Evolutionary conservation across 2,797 vertebrate species (phyloP).

Genomic region (Myioborus miniatus): DNA sequence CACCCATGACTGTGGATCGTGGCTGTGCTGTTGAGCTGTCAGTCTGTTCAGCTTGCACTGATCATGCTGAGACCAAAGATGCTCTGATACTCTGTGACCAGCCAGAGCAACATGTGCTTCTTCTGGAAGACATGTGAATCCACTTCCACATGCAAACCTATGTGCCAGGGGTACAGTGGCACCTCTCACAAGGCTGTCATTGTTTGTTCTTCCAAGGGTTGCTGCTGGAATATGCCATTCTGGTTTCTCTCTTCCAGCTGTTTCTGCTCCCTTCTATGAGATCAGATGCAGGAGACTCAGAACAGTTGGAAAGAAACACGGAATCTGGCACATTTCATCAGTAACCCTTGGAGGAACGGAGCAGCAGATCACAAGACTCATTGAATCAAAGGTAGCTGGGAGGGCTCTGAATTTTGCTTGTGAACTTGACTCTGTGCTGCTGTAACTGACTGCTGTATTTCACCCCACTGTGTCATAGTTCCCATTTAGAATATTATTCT

Average conservation of each 20-base stretch:
- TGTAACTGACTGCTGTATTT: neutral
- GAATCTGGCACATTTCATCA: slow-evolving; percentile 73
- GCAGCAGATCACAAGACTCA: slow-evolving; percentile 62
- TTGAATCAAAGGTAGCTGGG: slow-evolving; percentile 69
- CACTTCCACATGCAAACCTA: neutral
- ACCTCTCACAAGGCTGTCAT: slow-evolving; percentile 50
- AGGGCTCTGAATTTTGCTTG: slow-evolving; percentile 5
- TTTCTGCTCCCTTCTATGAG: slow-evolving; percentile 75
- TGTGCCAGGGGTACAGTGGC: neutral
- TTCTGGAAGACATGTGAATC: neutral
- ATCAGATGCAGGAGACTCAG: slow-evolving; percentile 76
- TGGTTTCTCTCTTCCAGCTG: slow-evolving; percentile 77
- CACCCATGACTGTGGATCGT: rapidly evolving
- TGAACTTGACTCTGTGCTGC: neutral
- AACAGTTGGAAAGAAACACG: slow-evolving; percentile 73
- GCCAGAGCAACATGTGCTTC: neutral
- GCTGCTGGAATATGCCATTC: slow-evolving; percentile 72
- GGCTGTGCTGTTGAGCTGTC: neutral
- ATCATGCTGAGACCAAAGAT: neutral
- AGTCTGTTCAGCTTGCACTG: neutral
- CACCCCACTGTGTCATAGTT: neutral
- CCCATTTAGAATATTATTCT: neutral
- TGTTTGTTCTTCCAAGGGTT: slow-evolving; percentile 69
- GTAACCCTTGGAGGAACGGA: slow-evolving; percentile 66
- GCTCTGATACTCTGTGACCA: neutral